Base-by-base conservation (phyloP, 2,888 invertebrate genomes). In the Phlogophora meticulosa region DNA sequence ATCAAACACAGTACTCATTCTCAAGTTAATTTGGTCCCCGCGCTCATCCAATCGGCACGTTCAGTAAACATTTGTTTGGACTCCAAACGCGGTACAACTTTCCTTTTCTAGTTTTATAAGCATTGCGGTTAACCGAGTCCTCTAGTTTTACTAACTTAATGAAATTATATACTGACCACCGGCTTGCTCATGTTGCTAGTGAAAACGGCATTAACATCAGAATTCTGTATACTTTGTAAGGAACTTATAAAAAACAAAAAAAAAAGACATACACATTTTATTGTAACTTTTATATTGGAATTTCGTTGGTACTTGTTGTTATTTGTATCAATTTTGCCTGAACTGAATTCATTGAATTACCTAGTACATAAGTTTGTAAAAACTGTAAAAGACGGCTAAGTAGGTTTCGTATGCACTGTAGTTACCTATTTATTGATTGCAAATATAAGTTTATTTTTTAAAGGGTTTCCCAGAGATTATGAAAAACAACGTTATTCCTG, bases 81-180 rank as follows among this genome's bases (percentile, higher is more conserved):
- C 79, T 80, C 72, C 82, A 82, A 78, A 81, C 79, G 68, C 73
- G 63, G 81, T 68, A 78, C 83, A 86, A 92, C 94, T 94, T 94
- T 94, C 94, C 92, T 90, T 94, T 94, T 93, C 93, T 92, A 91
- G 88, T 90, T 90, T 89, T 90, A 90, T 90, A 87, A 89, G 87
- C 87, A 89, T 91, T 92, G 93, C 92, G 92, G 93, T 92, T 90
- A 91, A 91, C 91, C 91, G 78, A 87, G 87, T 90, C 90, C 86
- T 89, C 90, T 87, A 84, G 86, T 85, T 85, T 85, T 85, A 82
- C 84, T 83, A 88, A 83, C 86, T 85, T 70, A 83, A 87, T 88
- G 87, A 87, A 88, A 89, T 87, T 85, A 73, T 80, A 84, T 76
- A 76, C 61, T 59, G 57, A 70, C 80, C 74, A 72, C 75, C 34